Percentiles rank a stretch among this genome's conserved stretches.
phyloP scores from a whole-genome alignment of 1,140 invertebrate species.

The Vanessa atalanta region DNA sequence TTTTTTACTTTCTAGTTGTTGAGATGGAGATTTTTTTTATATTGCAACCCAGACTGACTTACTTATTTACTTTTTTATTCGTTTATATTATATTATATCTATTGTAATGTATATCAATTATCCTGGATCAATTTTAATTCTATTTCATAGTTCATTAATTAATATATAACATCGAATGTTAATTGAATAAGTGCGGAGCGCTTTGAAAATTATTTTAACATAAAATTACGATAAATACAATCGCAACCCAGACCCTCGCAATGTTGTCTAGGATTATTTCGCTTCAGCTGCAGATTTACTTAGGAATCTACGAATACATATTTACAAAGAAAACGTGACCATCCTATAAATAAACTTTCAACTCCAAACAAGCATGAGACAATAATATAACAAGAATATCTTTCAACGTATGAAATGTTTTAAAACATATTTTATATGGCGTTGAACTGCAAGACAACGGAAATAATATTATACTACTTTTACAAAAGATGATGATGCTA shows the following conservation, averaged over 20 bases:
- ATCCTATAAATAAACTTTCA: neutral
- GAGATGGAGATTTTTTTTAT: too few species aligned
- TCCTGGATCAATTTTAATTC: too few species aligned
- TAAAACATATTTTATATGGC: neutral
- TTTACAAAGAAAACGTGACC: conserved; percentile 8
- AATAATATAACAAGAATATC: neutral
- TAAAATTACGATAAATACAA: neutral
- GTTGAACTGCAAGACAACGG: neutral
- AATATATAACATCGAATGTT: too few species aligned
- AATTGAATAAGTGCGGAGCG: too few species aligned
- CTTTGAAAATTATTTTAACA: neutral
- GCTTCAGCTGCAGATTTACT: neutral
- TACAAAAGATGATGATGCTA: too few species aligned
- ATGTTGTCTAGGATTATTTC: neutral
- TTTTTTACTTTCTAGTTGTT: too few species aligned
- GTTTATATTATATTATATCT: too few species aligned
- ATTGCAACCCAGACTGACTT: too few species aligned
- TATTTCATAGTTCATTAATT: too few species aligned
- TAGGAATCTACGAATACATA: neutral
- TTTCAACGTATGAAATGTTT: neutral
- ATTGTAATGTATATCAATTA: too few species aligned
- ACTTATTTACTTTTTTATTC: too few species aligned
- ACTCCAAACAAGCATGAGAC: neutral
- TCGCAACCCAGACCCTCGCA: neutral
- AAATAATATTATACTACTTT: too few species aligned